Conservation (phyloP, 2,888 invertebrate species). For the Xanthia togata region DNA sequence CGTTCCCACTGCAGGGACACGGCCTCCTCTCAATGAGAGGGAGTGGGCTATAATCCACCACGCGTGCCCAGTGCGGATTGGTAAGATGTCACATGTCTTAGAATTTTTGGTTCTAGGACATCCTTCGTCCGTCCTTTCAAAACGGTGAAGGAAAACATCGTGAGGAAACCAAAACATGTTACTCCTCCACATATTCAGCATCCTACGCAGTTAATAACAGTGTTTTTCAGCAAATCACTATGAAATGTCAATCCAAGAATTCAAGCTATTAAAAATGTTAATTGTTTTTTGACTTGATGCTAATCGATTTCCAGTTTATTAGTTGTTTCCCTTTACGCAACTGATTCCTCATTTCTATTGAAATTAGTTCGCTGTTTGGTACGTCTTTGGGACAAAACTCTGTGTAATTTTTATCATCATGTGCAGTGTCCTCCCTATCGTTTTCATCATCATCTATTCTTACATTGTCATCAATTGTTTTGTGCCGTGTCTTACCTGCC, state of each 20-base stretch:
- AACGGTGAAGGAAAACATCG: no score
- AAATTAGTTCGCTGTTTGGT: not conserved
- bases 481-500: not conserved
- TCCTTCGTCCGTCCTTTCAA: no score
- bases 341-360: not conserved
- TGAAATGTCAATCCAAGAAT: constrained; percentile 6
- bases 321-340: constrained; percentile 26
- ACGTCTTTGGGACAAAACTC: not conserved
- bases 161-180: not conserved
- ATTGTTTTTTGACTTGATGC: constrained; percentile 23
- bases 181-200: not conserved
- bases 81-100: no score
- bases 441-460: not conserved
- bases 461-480: not conserved
- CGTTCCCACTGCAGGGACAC: no score
- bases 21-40: no score
- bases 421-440: not conserved
- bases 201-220: no score
- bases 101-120: no score
- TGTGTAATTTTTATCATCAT: not conserved
- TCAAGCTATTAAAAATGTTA: constrained; percentile 28
- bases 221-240: constrained; percentile 24
- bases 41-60: no score
- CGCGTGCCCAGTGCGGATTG: no score
- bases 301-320: constrained; percentile 36